Base-by-base conservation (phyloP, 2,797 vertebrate genomes). In the Setipinna tenuifilis region DNA sequence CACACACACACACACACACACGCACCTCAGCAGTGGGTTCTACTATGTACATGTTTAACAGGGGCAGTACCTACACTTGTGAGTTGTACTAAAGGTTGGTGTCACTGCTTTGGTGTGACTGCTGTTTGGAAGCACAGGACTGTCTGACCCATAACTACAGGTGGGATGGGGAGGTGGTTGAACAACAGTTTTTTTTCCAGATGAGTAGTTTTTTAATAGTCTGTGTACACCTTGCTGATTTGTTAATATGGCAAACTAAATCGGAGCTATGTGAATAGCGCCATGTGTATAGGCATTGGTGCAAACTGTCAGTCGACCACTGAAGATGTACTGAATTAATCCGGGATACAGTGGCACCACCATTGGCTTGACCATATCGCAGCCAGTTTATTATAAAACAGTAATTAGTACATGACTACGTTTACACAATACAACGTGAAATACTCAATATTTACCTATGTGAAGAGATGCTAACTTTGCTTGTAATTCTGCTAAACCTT, bases 251-350 rank as follows among this genome's bases (percentile, higher is more conserved):
- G 5, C 31, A 21, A 28, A 75, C 2, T 41, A 35, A 41, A 19
- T 28, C 28, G 35, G 28, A 41, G 31, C 6, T 14, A 68, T 68
- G 62, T 75, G 68, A 75, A 41, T 35, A 75, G 68, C 0, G 68
- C 68, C 35, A 41, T 75, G 28, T 75, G 68, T 75, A 41, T 58
- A 58, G 35, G 31, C 31, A 21, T 75, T 75, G 68, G 68, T 75
- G 68, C 31, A 28, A 28, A 75, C 68, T 35, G 28, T 75, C 62
- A 21, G 14, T 35, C 6, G 17, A 35, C 68, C 68, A 75, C 25
- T 71, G 14, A 71, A 35, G 68, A 75, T 41, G 17, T 19, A 75
- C 31, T 54, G 14, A 54, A 41, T 41, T 54, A 9, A 54, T 54
- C 50, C 9, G 9, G 50, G 1, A 6, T 6, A 19, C 71, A 44